These are phyloP conservation scores for Daboia siamensis DNA, from an alignment of 2,113 vertebrate species.

Conservation along the genomic window DNA sequence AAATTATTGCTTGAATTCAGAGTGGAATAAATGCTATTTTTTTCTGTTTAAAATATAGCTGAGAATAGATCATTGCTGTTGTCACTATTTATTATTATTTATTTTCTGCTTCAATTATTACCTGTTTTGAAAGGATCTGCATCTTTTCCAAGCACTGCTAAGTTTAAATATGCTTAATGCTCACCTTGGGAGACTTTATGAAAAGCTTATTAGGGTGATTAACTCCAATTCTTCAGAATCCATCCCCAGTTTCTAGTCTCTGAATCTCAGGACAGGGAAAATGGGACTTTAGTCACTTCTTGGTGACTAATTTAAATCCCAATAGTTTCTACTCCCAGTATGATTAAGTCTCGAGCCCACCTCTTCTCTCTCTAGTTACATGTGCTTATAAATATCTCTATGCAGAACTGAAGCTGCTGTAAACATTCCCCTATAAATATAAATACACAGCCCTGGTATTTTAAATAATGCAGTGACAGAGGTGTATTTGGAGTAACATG, in stretches of 20 bases:
- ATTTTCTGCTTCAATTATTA: neutral
- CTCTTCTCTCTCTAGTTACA: neutral
- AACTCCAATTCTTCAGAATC: neutral
- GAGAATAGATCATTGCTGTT: neutral
- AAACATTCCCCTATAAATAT: neutral
- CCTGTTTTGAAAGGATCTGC: neutral
- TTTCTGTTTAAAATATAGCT: neutral
- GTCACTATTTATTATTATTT: neutral
- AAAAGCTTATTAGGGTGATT: neutral
- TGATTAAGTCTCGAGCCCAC: neutral
- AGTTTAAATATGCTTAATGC: neutral
- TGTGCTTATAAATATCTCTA: neutral
- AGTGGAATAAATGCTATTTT: neutral
- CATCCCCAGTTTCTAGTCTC: neutral
- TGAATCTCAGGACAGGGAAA: neutral
- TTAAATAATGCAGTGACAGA: neutral
- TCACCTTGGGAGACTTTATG: neutral
- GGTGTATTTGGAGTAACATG: neutral
- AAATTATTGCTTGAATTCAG: conserved; percentile 11
- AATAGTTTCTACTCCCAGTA: neutral
- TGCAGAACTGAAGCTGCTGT: neutral
- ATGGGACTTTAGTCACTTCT: neutral
- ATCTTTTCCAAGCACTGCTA: neutral
- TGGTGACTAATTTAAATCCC: neutral
- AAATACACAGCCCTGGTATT: neutral